Base-by-base conservation (phyloP, 2,113 vertebrate species). In the Circaetus gallicus region DNA sequence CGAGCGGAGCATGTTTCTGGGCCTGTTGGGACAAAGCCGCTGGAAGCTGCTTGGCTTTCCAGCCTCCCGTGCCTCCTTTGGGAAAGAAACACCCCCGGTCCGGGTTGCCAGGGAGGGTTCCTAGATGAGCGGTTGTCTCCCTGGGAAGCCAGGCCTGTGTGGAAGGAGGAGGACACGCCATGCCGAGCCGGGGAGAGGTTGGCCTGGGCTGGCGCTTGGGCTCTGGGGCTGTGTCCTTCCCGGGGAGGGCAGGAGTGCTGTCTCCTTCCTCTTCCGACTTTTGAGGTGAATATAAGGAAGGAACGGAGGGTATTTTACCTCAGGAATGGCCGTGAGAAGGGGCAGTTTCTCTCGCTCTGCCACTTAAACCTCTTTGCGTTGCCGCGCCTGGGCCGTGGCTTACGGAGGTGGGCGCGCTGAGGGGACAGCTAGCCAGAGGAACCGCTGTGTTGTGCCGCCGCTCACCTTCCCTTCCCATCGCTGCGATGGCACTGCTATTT, bases 401-500 rank as follows among this genome's bases (percentile, higher is more conserved):
- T 29, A 3, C 3, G 10, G 52, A 55, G 56, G 10, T 1, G 4
- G 31, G 31, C 1, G 4, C 0, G 7, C 43, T 47, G 52, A n/a
- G 78, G 32, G 34, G 16, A 50, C 24, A 31, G 47, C 19, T n/a
- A 10, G n/a, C 17, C 47, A 32, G 47, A 43, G 86, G 58, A 18
- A 18, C 40, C 0, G 0, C 76, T 5, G 34, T 22, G 58, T 12
- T 8, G 6, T 26, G 84, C 83, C 61, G 63, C 82, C 10, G 9
- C 1, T 11, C 6, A 0, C 10, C 65, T 31, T 72, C 61, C 61
- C 70, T 85, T 93, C 69, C 74, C 0, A 0, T 10, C 1, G 6
- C 58, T 36, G 43, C 3, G 0, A 5, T 83, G 72, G 65, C 69
- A 15, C 82, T 52, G 70, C 94, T 95, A 49, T 95, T 97, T 94